Evolutionary conservation across 2,888 invertebrate genomes (phyloP), one percentile per base, ranked within the genome.

Genomic region (Scaptomyza parva): DNA sequence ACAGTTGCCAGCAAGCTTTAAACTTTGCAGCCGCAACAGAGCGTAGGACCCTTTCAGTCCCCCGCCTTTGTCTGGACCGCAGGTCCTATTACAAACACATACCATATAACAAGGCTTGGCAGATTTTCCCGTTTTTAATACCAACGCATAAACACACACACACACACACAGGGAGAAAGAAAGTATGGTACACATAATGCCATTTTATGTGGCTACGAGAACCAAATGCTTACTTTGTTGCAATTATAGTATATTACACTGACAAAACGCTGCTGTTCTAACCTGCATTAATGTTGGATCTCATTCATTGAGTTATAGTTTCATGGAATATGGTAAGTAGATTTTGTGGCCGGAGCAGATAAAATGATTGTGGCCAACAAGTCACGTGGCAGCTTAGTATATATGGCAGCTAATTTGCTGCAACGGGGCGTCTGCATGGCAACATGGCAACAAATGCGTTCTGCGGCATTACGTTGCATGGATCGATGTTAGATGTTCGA

Each of bases 1-100:
- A 84, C 84, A 69, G 77, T 79, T 85, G 70, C 79, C 82, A 70
- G 65, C 67, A 52, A 59, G 71, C 75, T 78, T 78, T 78, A 70
- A 78, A 75, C 67, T 78, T 77, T 77, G 44, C 44, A 69, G 59
- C 76, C 65, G 35, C 74, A 63, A 53, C 54, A 53, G 57, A 33
- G 28, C 33, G 28, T 33, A 41, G 11, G 22, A 44, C 33, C 17
- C 41, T 14, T n/a, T 33, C 35, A 20, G 22, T n/a, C 17, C 18
- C 30, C 45, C 48, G 54, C 18, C 60, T 26, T 72, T 62, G 52
- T 48, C 61, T 69, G 57, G 43, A 50, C 70, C 69, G 12, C 57
- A 69, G 62, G 69, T 72, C 87, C 68, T 78, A 73, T 78, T 76
- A 79, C 65, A 69, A 69, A 9, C 37, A 17, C 37, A 77, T 79